A percentile compares a stretch with the other conserved stretches of the same genome.
These are phyloP conservation scores for Blastobasis lacticolella DNA, from an alignment of 2,888 invertebrate species.

Conservation along the genomic window DNA sequence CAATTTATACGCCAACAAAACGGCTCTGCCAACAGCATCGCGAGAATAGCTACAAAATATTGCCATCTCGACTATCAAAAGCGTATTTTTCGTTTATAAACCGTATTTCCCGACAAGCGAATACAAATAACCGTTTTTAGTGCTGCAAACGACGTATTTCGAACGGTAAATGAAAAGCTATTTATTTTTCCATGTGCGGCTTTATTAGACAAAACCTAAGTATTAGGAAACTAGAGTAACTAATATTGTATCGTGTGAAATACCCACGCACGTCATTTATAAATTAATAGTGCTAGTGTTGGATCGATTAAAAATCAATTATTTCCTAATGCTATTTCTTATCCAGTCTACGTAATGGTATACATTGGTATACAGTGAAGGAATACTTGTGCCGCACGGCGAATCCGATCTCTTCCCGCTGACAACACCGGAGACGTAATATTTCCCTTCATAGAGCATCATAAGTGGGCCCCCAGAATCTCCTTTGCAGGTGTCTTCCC, in stretches of 20 bases:
- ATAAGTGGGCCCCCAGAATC: constrained; percentile 65
- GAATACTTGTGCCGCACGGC: constrained; percentile 56
- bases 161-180: too few species aligned
- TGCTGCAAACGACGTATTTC: too few species aligned
- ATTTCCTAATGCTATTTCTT: constrained; percentile 28
- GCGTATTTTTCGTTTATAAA: constrained; percentile 23
- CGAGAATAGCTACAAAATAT: constrained; percentile 27
- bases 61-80: constrained; percentile 19
- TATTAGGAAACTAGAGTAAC: too few species aligned
- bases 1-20: constrained; percentile 33
- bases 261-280: too few species aligned
- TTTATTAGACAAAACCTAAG: too few species aligned
- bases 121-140: too few species aligned
- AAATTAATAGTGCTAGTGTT: neutral
- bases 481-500: constrained; percentile 63
- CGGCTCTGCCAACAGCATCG: constrained; percentile 30
- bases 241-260: too few species aligned
- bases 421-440: constrained; percentile 55
- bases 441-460: constrained; percentile 48
- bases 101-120: too few species aligned
- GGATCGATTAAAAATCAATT: constrained; percentile 12
- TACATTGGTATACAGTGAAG: constrained; percentile 59
- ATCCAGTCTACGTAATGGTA: constrained; percentile 56
- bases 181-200: too few species aligned
- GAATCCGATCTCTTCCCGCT: constrained; percentile 59